Evolutionary conservation across 2,797 vertebrate genomes (phyloP), one percentile per base, ranked within the genome.

Genomic region (Crocodylus rhombifer): DNA sequence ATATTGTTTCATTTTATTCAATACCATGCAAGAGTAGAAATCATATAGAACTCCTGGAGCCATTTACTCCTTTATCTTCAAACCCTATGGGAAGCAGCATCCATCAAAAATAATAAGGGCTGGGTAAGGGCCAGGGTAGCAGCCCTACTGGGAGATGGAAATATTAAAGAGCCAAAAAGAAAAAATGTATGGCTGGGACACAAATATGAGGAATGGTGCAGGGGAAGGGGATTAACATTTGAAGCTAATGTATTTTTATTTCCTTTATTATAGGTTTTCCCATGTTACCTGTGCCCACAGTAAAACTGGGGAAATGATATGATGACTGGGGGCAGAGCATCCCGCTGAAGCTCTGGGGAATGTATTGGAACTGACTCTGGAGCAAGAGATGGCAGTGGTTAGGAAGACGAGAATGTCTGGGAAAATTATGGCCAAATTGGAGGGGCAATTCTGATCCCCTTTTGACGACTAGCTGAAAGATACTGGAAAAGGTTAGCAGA

Each of bases 41-140:
- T 2, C 64, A 84, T 1, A 25, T 0, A 0, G 6, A 78, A 26
- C 13, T 87, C 73, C 61, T 78, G 63, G 64, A 92, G 84, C 14
- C 57, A 73, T 92, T 93, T 73, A 75, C 17, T 56, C 13, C 67
- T 23, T 36, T 12, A 69, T 20, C 30, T 67, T 36, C 65, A 65
- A 78, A 30, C 10, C 30, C 30, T 26, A 57, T 28, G 88, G 36
- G 17, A 67, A 16, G 42, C 71, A 83, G 55, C 42, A 86, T 78
- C 67, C 13, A 93, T 79, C 16, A 75, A 61, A 42, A 5, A 14
- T 2, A 3, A 2, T 76, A 26, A 3, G 75, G 71, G 55, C 14
- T 7, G 1, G 57, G 26, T 51, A 63, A 75, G 88, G 57, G 18
- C 42, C 10, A 7, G 10, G 33, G 20, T 15, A 73, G 71, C 16